Conservation (phyloP, 2,113 vertebrate genomes). For the Enhydra lutris region DNA sequence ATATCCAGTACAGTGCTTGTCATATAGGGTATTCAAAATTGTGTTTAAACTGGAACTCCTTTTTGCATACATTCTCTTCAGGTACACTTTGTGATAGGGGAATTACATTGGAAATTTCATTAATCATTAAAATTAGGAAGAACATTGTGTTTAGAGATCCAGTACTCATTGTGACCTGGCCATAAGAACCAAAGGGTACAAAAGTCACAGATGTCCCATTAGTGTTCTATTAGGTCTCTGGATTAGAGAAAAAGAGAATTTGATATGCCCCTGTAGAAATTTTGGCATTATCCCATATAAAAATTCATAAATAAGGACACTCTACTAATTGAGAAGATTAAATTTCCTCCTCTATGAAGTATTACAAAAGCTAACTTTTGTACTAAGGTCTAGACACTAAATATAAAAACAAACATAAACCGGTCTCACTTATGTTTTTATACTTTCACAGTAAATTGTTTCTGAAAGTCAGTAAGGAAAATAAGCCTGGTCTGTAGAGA, state of each 20-base stretch:
- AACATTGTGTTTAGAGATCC: background rate
- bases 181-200: background rate
- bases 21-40: slow-evolving; percentile 7
- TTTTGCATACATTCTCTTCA: background rate
- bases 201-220: background rate
- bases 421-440: background rate
- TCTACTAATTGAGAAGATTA: background rate
- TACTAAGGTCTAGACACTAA: background rate
- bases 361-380: background rate
- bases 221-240: background rate
- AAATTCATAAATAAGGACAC: slow-evolving; percentile 2
- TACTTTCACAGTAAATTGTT: slow-evolving; percentile 24
- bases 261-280: background rate
- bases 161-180: background rate
- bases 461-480: slow-evolving; percentile 31
- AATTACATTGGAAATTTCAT: background rate
- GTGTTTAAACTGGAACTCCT: background rate
- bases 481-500: background rate
- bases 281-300: background rate
- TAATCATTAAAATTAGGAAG: slow-evolving; percentile 15
- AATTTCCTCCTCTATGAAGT: background rate
- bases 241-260: slow-evolving; percentile 11
- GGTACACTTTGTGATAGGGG: background rate
- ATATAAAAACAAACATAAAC: slow-evolving; percentile 30
- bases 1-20: background rate